Percentiles rank a stretch among this genome's conserved stretches.
Evolutionary conservation across 2,797 vertebrate genomes (phyloP).

Genomic region (Enteromius treurensis): DNA sequence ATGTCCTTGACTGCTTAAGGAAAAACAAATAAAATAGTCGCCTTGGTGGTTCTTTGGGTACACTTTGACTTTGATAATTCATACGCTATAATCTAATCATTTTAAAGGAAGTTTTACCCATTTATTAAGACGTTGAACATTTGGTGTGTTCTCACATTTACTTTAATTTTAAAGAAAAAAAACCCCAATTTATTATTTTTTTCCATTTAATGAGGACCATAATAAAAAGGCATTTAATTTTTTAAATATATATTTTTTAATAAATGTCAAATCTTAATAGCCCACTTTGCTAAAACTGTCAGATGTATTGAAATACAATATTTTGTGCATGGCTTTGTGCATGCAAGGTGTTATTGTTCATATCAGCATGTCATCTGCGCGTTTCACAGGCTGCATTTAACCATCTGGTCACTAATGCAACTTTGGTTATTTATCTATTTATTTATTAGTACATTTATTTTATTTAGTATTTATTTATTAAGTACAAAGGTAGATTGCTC

Average conservation of each 20-base stretch:
- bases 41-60: background rate
- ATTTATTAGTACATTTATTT: background rate
- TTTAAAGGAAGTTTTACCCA: background rate
- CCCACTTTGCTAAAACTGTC: background rate
- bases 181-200: background rate
- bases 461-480: background rate
- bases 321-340: too few species aligned
- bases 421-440: background rate
- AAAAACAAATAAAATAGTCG: constrained; percentile 36
- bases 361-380: constrained; percentile 66
- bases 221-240: background rate
- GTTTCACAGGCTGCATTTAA: constrained; percentile 66
- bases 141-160: background rate
- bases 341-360: too few species aligned
- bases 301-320: background rate
- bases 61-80: constrained; percentile 20
- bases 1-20: constrained; percentile 25
- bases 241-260: background rate
- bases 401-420: background rate
- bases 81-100: background rate
- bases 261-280: too few species aligned
- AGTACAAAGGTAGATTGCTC: background rate
- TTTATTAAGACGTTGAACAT: background rate
- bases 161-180: background rate
- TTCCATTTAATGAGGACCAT: background rate